These are phyloP conservation scores for Intellagama lesueurii DNA, from an alignment of 2,797 vertebrate species.

Conservation along the genomic window DNA sequence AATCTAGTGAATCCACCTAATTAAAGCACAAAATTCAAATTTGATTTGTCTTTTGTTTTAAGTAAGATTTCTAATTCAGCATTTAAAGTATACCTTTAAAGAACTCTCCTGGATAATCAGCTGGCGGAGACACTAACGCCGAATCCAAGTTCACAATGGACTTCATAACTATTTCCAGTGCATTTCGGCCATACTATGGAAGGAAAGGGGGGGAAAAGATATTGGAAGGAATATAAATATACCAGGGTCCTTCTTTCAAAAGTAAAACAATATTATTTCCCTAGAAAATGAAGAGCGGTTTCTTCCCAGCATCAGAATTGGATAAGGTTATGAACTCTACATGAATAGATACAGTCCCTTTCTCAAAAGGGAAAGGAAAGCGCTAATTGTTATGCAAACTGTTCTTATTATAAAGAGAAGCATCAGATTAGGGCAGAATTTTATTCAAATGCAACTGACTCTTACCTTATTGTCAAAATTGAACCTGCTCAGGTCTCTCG, in stretches of 20 bases:
- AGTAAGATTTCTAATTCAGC: not conserved
- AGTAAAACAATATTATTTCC: not conserved
- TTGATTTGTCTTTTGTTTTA: not conserved
- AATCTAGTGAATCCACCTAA: not conserved
- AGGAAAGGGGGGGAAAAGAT: not conserved
- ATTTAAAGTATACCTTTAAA: conserved; percentile 89
- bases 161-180: conserved; percentile 98
- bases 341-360: not conserved
- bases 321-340: not conserved
- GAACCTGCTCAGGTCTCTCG: conserved; percentile 96
- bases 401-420: not conserved
- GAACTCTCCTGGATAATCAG: conserved; percentile 94
- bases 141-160: conserved; percentile 95
- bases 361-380: not conserved
- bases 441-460: not conserved
- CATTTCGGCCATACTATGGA: conserved; percentile 95
- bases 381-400: not conserved
- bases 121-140: conserved; percentile 91
- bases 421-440: no score
- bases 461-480: conserved; percentile 98
- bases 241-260: not conserved
- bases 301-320: not conserved
- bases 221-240: not conserved
- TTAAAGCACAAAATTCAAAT: not conserved
- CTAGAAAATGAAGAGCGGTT: not conserved